Evolutionary conservation across 2,113 vertebrate species (phyloP), one percentile per base, ranked within the genome.

Genomic region (Plestiodon gilberti): DNA sequence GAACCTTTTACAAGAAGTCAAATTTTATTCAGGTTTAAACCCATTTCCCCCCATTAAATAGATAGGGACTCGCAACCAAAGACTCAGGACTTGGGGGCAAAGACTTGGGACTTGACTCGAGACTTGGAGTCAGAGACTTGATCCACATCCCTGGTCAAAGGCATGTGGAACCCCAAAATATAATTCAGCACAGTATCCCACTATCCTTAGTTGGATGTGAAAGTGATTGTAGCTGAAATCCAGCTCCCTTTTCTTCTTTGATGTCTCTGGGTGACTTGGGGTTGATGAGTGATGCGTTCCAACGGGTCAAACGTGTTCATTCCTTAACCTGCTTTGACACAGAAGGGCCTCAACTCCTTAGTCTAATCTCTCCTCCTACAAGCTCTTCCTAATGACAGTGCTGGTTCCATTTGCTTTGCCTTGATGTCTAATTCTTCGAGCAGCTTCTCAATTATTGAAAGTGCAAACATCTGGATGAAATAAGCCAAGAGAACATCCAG

Each of bases 401-500:
- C 40, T 86, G 55, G 80, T 95, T 91, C 93, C 93, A 91, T 95
- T 89, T 88, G 84, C 93, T 82, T n/a, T 81, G 76, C 78, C 86
- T 93, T 93, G 90, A 93, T 89, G 94, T 91, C 90, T 91, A 87
- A 90, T 93, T 89, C 61, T 91, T 87, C 38, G 2, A 93, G 91
- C 92, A 94, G 93, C 91, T 89, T n/a, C 82, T 95, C 92, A 95
- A 90, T 95, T 93, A 95, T 95, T 95, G 91, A 95, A 91, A 89
- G 84, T 23, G 84, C 83, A 91, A 94, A 95, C 93, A 94, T 93
- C 93, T 94, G 95, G 93, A 94, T 94, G 90, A 93, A 91, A 94
- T 79, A 91, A 89, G 84, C 4, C 87, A 48, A 91, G 90, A 84
- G 90, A 94, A 87, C 90, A 87, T 83, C 87, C 88, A 74, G 90